Conservation (phyloP, 2,797 vertebrate species). For the Sebastes glaucus region DNA sequence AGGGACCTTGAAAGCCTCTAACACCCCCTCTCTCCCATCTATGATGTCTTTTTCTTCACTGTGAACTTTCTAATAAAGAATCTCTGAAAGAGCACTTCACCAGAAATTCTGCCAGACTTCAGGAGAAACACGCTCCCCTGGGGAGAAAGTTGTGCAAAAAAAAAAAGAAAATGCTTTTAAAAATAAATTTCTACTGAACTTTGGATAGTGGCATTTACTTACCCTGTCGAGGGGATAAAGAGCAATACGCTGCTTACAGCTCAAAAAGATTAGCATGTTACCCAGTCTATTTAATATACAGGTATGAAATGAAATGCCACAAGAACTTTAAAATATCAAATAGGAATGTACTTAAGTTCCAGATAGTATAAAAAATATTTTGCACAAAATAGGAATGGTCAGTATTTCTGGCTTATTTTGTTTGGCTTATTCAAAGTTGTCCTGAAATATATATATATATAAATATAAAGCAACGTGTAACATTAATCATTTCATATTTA, state of each 20-base stretch:
- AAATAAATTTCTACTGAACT: background rate
- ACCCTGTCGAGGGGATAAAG: background rate
- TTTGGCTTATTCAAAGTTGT: background rate
- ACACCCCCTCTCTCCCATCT: background rate
- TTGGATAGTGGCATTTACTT: constrained; percentile 24
- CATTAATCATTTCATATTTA: background rate
- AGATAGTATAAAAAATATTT: background rate
- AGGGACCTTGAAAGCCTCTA: background rate
- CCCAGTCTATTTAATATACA: background rate
- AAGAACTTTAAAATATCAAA: background rate
- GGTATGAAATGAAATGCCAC: constrained; percentile 1
- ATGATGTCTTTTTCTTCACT: background rate
- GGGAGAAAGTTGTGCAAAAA: background rate
- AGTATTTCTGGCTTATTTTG: background rate
- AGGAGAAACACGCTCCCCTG: background rate
- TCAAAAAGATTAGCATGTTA: background rate
- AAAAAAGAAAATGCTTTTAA: background rate
- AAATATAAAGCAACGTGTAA: background rate
- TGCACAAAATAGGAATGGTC: background rate
- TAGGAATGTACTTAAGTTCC: background rate
- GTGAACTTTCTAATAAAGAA: background rate
- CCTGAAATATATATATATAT: background rate
- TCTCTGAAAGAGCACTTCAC: background rate
- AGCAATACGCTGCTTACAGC: background rate
- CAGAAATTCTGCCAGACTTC: constrained; percentile 1